Conservation (phyloP, 2,797 vertebrate species). For the Etheostoma nigrum region DNA sequence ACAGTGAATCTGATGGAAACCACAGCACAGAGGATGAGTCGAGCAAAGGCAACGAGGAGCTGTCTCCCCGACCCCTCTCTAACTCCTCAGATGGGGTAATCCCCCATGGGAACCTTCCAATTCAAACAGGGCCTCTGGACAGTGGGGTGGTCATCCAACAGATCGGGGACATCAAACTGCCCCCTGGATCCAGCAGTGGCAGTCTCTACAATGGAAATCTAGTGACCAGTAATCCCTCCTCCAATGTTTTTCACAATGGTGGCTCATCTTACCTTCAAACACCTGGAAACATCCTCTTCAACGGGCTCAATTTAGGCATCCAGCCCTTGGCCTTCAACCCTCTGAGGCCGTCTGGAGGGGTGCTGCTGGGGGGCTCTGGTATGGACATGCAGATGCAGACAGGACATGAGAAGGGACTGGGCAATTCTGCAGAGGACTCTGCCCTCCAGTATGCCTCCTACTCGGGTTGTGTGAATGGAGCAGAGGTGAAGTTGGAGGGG, state of each 20-base stretch:
- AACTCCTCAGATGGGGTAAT: conserved; percentile 88
- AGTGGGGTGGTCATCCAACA: conserved; percentile 93
- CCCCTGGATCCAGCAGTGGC: conserved; percentile 88
- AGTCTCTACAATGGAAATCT: conserved; percentile 92
- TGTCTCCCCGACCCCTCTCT: conserved; percentile 94
- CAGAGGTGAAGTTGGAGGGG: conserved; percentile 93
- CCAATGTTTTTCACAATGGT: conserved; percentile 93
- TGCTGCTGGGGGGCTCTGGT: conserved; percentile 88
- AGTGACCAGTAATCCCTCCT: conserved; percentile 89
- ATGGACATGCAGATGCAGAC: conserved; percentile 89
- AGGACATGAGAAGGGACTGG: conserved; percentile 90
- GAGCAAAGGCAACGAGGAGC: conserved; percentile 96
- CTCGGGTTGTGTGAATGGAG: conserved; percentile 88
- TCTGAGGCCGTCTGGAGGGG: conserved; percentile 84
- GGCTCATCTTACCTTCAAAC: conserved; percentile 95
- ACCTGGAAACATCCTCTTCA: conserved; percentile 94
- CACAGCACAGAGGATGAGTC: conserved; percentile 94
- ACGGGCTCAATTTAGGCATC: conserved; percentile 93
- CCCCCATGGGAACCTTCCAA: conserved; percentile 85
- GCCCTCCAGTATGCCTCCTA: conserved; percentile 88
- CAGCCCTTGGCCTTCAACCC: conserved; percentile 91
- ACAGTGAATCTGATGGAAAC: conserved; percentile 84
- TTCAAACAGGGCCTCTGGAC: conserved; percentile 81
- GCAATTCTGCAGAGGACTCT: conserved; percentile 84
- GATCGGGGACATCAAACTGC: conserved; percentile 96